Percentiles rank a stretch among this genome's conserved stretches.
Conservation (phyloP, 2,888 invertebrate genomes). For the Seira musarum region DNA sequence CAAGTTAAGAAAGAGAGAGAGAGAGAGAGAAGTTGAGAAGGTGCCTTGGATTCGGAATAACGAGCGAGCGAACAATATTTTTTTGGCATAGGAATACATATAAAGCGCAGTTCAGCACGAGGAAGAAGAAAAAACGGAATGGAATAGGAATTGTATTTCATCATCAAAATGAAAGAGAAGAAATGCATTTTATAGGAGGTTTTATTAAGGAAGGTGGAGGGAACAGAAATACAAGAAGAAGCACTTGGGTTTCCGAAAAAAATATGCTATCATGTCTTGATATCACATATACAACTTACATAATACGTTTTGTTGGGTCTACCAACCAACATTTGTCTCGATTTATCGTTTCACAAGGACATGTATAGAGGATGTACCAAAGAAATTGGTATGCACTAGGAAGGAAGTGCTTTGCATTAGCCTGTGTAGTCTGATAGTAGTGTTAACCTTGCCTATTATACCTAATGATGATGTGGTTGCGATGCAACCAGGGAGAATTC, state of each 20-base stretch:
- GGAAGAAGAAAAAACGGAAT: neutral
- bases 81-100: neutral
- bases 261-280: neutral
- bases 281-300: neutral
- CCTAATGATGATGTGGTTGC: no score
- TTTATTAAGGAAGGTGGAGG: neutral
- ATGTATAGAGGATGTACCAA: no score
- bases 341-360: no score
- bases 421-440: no score
- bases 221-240: neutral
- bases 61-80: slow-evolving; percentile 2
- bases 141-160: neutral
- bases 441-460: no score
- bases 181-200: slow-evolving; percentile 7
- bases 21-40: slow-evolving; percentile 43
- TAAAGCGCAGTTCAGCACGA: neutral
- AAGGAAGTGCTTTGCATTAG: no score
- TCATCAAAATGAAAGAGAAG: neutral
- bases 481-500: no score
- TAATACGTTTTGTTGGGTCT: no score
- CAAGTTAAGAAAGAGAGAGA: slow-evolving; percentile 34
- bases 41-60: slow-evolving; percentile 46
- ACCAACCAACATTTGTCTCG: no score
- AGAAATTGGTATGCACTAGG: no score
- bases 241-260: neutral